Percentiles rank a stretch among this genome's conserved stretches.
Conservation (phyloP, 2,113 vertebrate genomes). For the Megatriorchis doriae region DNA sequence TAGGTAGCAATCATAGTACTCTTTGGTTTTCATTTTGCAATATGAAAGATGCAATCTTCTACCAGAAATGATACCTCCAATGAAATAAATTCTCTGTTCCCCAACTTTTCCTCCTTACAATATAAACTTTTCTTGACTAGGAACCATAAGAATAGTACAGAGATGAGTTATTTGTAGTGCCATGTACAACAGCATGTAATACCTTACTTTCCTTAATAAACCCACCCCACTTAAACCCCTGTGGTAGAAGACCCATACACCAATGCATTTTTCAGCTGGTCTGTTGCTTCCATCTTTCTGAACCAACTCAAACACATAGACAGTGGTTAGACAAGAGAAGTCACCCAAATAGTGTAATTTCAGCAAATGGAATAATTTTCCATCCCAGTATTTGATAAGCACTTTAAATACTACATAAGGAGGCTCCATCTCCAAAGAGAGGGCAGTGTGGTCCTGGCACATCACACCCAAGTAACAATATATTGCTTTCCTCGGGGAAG, state of each 20-base stretch:
- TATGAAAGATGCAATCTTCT: neutral
- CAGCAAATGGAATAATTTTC: neutral
- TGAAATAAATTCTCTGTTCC: neutral
- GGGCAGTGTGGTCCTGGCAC: neutral
- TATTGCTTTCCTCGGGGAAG: neutral
- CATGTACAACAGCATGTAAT: neutral
- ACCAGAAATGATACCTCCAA: neutral
- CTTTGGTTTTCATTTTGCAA: neutral
- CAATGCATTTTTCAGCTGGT: neutral
- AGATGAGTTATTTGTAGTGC: neutral
- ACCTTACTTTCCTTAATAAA: neutral
- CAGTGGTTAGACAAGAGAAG: neutral
- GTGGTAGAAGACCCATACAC: fast-evolving
- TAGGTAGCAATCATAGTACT: neutral
- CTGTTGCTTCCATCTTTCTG: neutral
- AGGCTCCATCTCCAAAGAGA: neutral
- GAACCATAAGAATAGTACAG: neutral
- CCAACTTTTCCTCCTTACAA: neutral
- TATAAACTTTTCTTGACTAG: neutral
- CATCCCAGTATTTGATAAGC: neutral
- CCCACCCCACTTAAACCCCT: neutral
- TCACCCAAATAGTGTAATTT: neutral
- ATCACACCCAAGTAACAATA: neutral
- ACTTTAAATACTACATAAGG: neutral
- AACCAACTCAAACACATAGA: neutral